Percentiles rank a stretch among this genome's conserved stretches.
Evolutionary conservation across 2,888 invertebrate genomes (phyloP).

Genomic region (Zygogramma bicolorata): DNA sequence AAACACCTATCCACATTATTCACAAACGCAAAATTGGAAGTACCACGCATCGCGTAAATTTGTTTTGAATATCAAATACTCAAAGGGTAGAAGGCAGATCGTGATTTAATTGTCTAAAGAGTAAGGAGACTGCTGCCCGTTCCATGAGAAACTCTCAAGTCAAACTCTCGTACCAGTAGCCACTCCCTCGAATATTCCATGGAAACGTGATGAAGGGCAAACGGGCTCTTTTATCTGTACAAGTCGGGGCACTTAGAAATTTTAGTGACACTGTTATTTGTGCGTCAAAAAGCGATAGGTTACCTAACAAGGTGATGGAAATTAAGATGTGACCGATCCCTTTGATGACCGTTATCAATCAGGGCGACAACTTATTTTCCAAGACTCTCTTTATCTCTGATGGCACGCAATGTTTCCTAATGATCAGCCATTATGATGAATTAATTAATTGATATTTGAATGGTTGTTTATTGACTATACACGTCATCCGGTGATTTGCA

Average conservation of each 20-base stretch:
- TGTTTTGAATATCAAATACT: no score
- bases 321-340: slow-evolving; percentile 60
- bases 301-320: slow-evolving; percentile 57
- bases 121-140: neutral
- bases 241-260: slow-evolving; percentile 62
- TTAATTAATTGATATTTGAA: neutral
- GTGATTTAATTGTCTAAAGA: no score
- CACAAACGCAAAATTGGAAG: no score
- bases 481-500: neutral
- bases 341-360: slow-evolving; percentile 57
- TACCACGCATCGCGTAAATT: no score
- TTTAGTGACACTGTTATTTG: slow-evolving; percentile 47
- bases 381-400: neutral
- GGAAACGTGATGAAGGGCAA: slow-evolving; percentile 40
- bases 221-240: slow-evolving; percentile 60
- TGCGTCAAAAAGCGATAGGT: slow-evolving; percentile 54
- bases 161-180: slow-evolving; percentile 18
- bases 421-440: slow-evolving; percentile 3
- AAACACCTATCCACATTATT: no score
- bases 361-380: slow-evolving; percentile 52
- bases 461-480: neutral
- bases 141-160: neutral
- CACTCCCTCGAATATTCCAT: slow-evolving; percentile 34
- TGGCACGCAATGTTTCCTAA: neutral
- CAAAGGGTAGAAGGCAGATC: no score